Base-by-base conservation (phyloP, 2,888 invertebrate genomes). In the Sarcophaga subvicina region DNA sequence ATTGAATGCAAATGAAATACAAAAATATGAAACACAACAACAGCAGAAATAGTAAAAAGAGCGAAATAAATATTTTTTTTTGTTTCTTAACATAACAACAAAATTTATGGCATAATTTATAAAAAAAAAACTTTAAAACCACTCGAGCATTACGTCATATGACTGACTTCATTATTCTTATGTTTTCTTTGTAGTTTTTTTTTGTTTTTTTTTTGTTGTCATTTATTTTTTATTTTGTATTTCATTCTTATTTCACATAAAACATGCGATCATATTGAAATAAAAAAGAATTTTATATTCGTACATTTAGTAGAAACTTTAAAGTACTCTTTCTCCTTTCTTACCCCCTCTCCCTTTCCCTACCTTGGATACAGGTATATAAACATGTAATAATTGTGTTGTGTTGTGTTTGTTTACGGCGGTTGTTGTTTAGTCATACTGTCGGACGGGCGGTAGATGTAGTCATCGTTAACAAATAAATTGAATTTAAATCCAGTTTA, bases 101-200 rank as follows among this genome's bases (percentile, higher is more conserved):
- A 22, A 79, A 84, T 80, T 76, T 84, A 76, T 71, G 75, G 27
- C 78, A 73, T 69, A 17, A 75, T 47, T 73, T 60, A 66, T 67
- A 49, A 10, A n/a, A 47, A 49, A 49, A 10, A n/a, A 47, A 49
- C 17, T 37, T 72, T 80, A 71, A 22, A 67, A 73, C 71, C 54
- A 54, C 54, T 54, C 54, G 54, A 77, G 49, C n/a, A 70, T 86
- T 79, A 82, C 86, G 82, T 76, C 79, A 83, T 70, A 67, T 27
- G 66, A 67, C 62, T 83, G 79, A 83, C 79, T 80, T 80, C 72
- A 79, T 80, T 47, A 79, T 37, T 60, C 37, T 70, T 45, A 59
- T 25, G 60, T 75, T 84, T 64, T 10, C 69, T 64, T 17, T 22
- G 66, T 47, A 54, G 37, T 22, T 54, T 62, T 66, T 5, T 20